Conservation (phyloP, 2,888 invertebrate species). For the Agrypnus murinus region DNA sequence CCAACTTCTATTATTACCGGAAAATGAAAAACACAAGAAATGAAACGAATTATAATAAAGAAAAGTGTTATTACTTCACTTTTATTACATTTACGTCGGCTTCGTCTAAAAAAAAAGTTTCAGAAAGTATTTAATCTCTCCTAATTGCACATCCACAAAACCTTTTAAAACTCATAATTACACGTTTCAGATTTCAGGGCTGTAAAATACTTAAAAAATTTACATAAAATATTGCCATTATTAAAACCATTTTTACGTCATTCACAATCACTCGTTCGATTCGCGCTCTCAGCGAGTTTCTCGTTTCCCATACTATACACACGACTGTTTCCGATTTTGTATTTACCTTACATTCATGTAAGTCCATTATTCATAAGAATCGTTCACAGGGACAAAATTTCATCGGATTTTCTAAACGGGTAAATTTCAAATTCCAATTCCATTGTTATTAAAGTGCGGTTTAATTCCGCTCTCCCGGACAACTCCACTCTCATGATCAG, state of each 20-base stretch:
- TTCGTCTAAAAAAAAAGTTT: neutral
- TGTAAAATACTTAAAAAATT: conserved; percentile 1
- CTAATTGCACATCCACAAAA: conserved; percentile 14
- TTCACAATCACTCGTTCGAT: too few relatives aligned
- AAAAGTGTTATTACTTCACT: too few relatives aligned
- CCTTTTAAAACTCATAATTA: conserved; percentile 14
- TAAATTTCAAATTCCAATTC: conserved; percentile 1
- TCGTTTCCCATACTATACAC: too few relatives aligned
- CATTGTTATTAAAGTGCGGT: conserved; percentile 15
- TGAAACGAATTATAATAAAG: too few relatives aligned
- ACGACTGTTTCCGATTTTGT: neutral
- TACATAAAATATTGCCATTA: conserved; percentile 2
- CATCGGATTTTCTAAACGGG: conserved; percentile 23
- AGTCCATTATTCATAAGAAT: neutral
- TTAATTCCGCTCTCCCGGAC: conserved; percentile 17
- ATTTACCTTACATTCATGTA: conserved; percentile 4
- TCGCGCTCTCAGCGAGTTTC: too few relatives aligned
- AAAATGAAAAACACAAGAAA: too few relatives aligned
- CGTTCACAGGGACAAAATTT: conserved; percentile 9
- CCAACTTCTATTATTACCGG: too few relatives aligned
- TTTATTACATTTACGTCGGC: neutral
- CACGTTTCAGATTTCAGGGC: conserved; percentile 2
- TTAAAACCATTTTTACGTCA: neutral
- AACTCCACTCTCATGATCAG: too few relatives aligned
- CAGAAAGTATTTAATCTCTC: conserved; percentile 2